phyloP scores from a whole-genome alignment of 2,113 vertebrate species.

The Gila orcuttii region DNA sequence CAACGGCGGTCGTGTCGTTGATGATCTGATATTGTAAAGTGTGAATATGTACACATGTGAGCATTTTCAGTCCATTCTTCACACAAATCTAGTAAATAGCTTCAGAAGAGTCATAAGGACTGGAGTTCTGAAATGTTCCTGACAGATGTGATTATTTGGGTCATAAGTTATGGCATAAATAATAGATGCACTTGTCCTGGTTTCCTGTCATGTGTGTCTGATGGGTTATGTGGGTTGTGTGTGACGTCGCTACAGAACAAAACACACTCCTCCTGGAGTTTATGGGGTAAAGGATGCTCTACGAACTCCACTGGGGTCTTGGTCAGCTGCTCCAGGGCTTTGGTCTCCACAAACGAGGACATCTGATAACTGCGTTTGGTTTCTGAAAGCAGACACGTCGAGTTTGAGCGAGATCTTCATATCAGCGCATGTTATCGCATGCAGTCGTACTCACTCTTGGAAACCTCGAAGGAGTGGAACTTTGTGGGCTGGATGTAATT shows the following conservation, averaged over 20 bases:
- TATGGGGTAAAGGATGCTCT: conserved; percentile 87
- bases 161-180: conserved; percentile 37
- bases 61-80: too few species aligned
- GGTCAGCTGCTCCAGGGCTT: conserved; percentile 95
- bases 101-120: neutral
- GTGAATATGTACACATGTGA: too few species aligned
- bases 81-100: too few species aligned
- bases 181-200: conserved; percentile 26
- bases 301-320: conserved; percentile 99
- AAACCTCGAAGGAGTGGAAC: conserved; percentile 94
- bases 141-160: conserved; percentile 33
- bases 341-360: conserved; percentile 99
- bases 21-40: too few species aligned
- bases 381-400: conserved; percentile 73
- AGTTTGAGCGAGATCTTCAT: neutral
- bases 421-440: too few species aligned
- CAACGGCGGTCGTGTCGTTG: too few species aligned
- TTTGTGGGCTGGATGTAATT: conserved; percentile 98
- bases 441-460: conserved; percentile 84
- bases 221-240: conserved; percentile 28
- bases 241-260: neutral
- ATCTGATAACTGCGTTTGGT: conserved; percentile 94
- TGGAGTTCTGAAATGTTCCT: neutral
- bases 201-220: conserved; percentile 30
- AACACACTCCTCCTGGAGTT: too few species aligned